These are phyloP conservation scores for Apostichopus japonicus DNA, from an alignment of 35 echinoderm and acorn worm genomes.

Conservation along the genomic window DNA sequence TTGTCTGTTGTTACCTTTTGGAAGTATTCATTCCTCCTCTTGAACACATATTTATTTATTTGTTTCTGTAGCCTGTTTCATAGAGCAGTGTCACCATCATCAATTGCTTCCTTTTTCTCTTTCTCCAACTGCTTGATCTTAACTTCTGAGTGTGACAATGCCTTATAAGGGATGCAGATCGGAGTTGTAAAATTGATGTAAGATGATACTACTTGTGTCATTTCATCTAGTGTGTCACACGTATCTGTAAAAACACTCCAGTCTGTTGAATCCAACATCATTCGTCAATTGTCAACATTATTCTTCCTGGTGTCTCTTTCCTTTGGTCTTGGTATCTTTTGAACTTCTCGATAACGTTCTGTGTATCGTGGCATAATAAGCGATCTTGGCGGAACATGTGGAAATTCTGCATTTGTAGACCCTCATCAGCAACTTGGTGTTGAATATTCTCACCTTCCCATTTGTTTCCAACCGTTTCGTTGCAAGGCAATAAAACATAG, in stretches of 20 bases:
- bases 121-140: background rate
- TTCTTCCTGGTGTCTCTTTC: background rate
- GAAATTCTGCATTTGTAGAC: background rate
- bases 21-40: background rate
- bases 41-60: background rate
- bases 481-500: background rate
- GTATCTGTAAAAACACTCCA: background rate
- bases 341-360: background rate
- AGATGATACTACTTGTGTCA: background rate
- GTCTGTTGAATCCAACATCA: background rate
- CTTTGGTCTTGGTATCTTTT: background rate
- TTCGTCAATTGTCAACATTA: background rate
- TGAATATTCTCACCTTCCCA: background rate
- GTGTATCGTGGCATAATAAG: background rate
- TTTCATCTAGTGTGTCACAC: background rate
- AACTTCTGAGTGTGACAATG: background rate
- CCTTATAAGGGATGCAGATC: background rate
- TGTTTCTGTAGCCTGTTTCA: background rate
- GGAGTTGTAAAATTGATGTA: background rate
- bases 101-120: background rate
- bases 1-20: no score
- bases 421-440: background rate
- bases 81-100: background rate
- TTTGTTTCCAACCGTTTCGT: background rate
- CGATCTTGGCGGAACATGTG: background rate